Percentiles rank a stretch among this genome's conserved stretches.
phyloP scores from a whole-genome alignment of 2,888 invertebrate species.

The Drosophila stalkeri region DNA sequence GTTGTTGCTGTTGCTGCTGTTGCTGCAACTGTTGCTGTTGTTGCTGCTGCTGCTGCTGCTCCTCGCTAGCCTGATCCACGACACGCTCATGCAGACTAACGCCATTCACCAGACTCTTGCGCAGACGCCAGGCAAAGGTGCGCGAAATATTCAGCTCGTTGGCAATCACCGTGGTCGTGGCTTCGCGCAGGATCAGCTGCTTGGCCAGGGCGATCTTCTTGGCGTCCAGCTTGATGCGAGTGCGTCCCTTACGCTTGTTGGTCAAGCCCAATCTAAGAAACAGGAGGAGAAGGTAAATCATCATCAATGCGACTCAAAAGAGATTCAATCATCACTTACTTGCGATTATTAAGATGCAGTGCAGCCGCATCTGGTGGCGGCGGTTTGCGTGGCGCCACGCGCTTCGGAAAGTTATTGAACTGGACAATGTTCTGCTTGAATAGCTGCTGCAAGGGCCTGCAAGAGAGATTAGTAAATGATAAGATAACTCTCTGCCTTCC shows the following conservation, averaged over 20 bases:
- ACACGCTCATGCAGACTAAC: conserved; percentile 84
- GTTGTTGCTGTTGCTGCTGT: conserved; percentile 32
- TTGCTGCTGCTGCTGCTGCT: conserved; percentile 57
- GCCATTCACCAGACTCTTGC: conserved; percentile 84
- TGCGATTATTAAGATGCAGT: conserved; percentile 82
- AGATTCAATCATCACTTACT: conserved; percentile 62
- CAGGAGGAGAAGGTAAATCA: fast-evolving
- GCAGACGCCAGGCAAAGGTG: conserved; percentile 84
- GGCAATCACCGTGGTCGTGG: conserved; percentile 84
- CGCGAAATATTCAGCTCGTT: conserved; percentile 84
- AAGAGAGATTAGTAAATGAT: neutral
- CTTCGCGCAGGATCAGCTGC: conserved; percentile 83
- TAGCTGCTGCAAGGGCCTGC: conserved; percentile 83
- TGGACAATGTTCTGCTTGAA: conserved; percentile 84
- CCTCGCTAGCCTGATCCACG: conserved; percentile 79
- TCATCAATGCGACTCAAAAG: neutral
- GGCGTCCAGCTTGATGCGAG: conserved; percentile 84
- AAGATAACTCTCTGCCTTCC: neutral
- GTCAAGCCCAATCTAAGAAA: conserved; percentile 59
- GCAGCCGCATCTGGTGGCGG: conserved; percentile 73
- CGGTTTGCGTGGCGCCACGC: conserved; percentile 63
- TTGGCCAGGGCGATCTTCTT: conserved; percentile 84
- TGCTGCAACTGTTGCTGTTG: conserved; percentile 38
- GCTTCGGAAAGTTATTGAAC: conserved; percentile 84
- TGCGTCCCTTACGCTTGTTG: conserved; percentile 84